Percentiles rank a stretch among this genome's conserved stretches.
Evolutionary conservation across 2,113 vertebrate species (phyloP).

Genomic region (Numida meleagris): DNA sequence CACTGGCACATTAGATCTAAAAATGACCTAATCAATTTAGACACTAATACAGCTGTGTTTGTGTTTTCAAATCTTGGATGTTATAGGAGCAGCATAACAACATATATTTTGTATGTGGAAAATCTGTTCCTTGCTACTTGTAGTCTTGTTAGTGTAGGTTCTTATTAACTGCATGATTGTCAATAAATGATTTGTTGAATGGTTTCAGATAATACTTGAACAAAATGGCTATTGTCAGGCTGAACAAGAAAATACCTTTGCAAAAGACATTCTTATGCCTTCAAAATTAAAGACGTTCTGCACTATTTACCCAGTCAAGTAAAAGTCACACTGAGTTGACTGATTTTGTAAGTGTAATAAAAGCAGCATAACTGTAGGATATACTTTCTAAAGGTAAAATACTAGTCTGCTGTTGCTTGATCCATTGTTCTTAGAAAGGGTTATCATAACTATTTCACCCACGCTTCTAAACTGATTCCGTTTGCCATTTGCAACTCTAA

Average conservation of each 20-base stretch:
- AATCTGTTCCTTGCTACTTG: not conserved
- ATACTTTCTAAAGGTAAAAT: not conserved
- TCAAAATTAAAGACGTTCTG: not conserved
- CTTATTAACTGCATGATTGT: fast-evolving
- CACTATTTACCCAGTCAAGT: not conserved
- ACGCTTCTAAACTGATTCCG: not conserved
- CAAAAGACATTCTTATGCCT: not conserved
- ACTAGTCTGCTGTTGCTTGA: not conserved
- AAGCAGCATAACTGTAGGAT: not conserved
- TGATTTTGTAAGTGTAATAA: not conserved
- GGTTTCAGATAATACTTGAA: not conserved
- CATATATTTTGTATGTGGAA: not conserved
- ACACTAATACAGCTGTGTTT: not conserved
- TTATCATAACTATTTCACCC: not conserved
- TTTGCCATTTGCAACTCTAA: not conserved
- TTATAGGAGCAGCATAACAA: not conserved
- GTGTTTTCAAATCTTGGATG: not conserved
- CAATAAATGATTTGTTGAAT: not conserved
- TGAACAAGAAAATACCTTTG: not conserved
- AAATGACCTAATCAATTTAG: not conserved
- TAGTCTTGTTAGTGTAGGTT: not conserved
- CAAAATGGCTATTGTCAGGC: not conserved
- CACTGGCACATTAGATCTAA: not conserved
- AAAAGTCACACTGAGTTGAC: not conserved
- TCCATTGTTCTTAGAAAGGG: not conserved